These are phyloP conservation scores for Aldrovandia affinis DNA, from an alignment of 2,797 vertebrate species.

Conservation along the genomic window DNA sequence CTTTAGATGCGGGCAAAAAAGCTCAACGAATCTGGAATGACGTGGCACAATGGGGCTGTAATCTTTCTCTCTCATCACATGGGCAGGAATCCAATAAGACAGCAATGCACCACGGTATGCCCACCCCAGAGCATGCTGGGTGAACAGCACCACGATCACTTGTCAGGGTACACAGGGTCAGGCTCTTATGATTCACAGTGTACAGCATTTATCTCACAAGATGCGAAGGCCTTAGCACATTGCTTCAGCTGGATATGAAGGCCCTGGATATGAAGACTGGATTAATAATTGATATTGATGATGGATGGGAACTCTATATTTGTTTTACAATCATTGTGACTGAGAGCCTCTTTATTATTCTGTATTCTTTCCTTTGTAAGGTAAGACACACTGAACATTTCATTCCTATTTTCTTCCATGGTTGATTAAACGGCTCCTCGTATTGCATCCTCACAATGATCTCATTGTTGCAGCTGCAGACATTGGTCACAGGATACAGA, in stretches of 20 bases:
- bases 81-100: neutral
- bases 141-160: neutral
- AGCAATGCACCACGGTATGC: neutral
- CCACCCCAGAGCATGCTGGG: neutral
- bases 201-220: neutral
- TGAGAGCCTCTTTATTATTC: neutral
- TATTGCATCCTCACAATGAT: conserved; percentile 8
- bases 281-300: neutral
- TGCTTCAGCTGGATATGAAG: neutral
- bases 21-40: neutral
- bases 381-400: neutral
- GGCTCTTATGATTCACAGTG: neutral
- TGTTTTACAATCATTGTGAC: neutral
- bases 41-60: neutral
- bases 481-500: neutral
- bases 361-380: neutral
- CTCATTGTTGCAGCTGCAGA: conserved; percentile 11
- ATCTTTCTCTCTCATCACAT: neutral
- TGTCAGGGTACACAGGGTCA: neutral
- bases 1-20: neutral
- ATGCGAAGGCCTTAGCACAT: neutral
- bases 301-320: neutral
- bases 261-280: neutral
- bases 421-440: neutral
- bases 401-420: neutral